Conservation (phyloP, 2,113 vertebrate species). For the Columba janthina region DNA sequence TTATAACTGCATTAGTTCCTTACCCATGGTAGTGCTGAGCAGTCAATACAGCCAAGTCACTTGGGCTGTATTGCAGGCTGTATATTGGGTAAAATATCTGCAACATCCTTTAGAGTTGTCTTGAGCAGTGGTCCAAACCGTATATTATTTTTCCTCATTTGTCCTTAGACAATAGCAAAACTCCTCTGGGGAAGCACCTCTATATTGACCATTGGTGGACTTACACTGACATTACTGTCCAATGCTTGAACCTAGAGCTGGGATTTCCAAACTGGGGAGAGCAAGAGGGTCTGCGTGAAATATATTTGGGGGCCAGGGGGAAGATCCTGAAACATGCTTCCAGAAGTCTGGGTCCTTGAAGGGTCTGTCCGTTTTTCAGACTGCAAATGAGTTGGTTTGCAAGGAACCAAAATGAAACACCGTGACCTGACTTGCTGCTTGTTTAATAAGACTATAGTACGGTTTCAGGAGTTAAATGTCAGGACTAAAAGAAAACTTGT, state of each 20-base stretch:
- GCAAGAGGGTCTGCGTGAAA: neutral
- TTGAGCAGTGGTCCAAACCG: neutral
- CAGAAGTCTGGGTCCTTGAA: neutral
- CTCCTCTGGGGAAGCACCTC: neutral
- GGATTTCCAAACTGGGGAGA: neutral
- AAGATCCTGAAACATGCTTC: neutral
- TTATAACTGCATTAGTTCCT: neutral
- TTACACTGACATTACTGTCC: neutral
- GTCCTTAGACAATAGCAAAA: neutral
- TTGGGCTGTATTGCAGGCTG: neutral
- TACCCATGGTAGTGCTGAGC: neutral
- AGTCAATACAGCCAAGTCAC: neutral
- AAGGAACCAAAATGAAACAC: neutral
- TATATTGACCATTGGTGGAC: neutral
- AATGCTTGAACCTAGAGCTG: neutral
- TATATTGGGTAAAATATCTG: neutral
- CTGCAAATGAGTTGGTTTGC: neutral
- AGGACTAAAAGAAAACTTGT: neutral
- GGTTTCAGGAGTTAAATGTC: conserved; percentile 2
- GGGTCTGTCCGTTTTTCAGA: neutral
- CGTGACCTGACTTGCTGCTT: neutral
- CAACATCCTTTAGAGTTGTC: neutral
- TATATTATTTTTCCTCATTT: neutral
- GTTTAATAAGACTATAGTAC: neutral
- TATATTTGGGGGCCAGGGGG: too few species aligned